Conservation (phyloP, 1,140 invertebrate genomes). For the Vanessa atalanta region DNA sequence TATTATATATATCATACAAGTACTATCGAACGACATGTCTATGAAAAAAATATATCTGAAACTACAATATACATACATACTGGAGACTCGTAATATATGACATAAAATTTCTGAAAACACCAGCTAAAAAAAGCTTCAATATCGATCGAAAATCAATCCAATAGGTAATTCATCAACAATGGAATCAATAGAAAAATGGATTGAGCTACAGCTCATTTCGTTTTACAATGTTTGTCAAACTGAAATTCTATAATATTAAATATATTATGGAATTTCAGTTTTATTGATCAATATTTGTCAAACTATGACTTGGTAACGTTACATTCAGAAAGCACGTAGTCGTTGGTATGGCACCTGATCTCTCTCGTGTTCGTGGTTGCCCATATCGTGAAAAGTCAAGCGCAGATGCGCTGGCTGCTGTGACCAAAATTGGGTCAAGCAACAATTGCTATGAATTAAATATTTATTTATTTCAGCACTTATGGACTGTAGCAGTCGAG, state of each 20-base stretch:
- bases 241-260: too few relatives aligned
- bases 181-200: constrained; percentile 85
- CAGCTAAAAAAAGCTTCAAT: constrained; percentile 84
- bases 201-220: constrained; percentile 84
- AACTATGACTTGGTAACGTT: too few relatives aligned
- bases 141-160: constrained; percentile 84
- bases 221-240: constrained; percentile 52
- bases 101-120: constrained; percentile 83
- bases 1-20: constrained; percentile 87
- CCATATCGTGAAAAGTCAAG: too few relatives aligned
- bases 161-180: constrained; percentile 86
- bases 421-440: too few relatives aligned
- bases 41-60: constrained; percentile 76
- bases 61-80: too few relatives aligned
- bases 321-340: too few relatives aligned
- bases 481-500: constrained; percentile 87
- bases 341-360: too few relatives aligned
- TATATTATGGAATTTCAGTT: constrained; percentile 62
- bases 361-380: too few relatives aligned
- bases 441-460: neutral
- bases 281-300: constrained; percentile 81
- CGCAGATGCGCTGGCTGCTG: too few relatives aligned
- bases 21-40: constrained; percentile 86
- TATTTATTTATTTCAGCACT: constrained; percentile 74
- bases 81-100: too few relatives aligned